A percentile compares a stretch with the other conserved stretches of the same genome.
These are phyloP conservation scores for Hemicrepidius hirtus DNA, from an alignment of 2,888 invertebrate species.

Conservation along the genomic window DNA sequence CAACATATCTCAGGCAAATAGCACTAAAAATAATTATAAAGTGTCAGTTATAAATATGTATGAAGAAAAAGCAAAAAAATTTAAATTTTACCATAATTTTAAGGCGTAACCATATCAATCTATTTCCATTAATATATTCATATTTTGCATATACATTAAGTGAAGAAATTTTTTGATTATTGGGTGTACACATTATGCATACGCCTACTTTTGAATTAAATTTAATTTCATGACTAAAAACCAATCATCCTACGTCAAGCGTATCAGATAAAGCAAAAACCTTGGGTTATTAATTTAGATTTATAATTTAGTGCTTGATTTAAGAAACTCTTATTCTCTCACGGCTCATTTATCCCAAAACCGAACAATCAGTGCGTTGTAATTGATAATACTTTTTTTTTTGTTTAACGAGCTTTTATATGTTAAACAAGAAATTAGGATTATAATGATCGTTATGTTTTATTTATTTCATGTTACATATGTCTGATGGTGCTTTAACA, in stretches of 20 bases:
- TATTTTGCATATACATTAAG: not conserved
- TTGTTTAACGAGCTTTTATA: conserved; percentile 6
- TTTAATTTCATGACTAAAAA: conserved; percentile 15
- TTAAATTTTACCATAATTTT: too few relatives aligned
- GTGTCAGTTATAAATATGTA: too few relatives aligned
- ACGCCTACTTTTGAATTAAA: conserved; percentile 6
- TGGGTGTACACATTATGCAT: not conserved
- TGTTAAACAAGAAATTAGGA: conserved; percentile 8
- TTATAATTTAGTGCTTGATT: conserved; percentile 19
- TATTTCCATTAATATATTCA: too few relatives aligned
- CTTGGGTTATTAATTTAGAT: not conserved
- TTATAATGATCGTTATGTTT: not conserved
- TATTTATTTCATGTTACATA: conserved; percentile 2
- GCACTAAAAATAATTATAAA: too few relatives aligned
- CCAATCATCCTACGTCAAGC: conserved; percentile 22
- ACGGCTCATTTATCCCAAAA: conserved; percentile 28
- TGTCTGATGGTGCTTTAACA: not conserved
- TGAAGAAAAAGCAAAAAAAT: too few relatives aligned
- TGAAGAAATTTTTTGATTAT: conserved; percentile 4
- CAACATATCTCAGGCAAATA: too few relatives aligned
- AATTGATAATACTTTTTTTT: conserved; percentile 10
- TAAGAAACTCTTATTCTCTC: conserved; percentile 12
- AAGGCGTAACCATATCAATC: too few relatives aligned
- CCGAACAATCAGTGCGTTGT: conserved; percentile 24
- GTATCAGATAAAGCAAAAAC: conserved; percentile 18